These are phyloP conservation scores for Diloba caeruleocephala DNA, from an alignment of 2,888 invertebrate genomes.

Conservation along the genomic window DNA sequence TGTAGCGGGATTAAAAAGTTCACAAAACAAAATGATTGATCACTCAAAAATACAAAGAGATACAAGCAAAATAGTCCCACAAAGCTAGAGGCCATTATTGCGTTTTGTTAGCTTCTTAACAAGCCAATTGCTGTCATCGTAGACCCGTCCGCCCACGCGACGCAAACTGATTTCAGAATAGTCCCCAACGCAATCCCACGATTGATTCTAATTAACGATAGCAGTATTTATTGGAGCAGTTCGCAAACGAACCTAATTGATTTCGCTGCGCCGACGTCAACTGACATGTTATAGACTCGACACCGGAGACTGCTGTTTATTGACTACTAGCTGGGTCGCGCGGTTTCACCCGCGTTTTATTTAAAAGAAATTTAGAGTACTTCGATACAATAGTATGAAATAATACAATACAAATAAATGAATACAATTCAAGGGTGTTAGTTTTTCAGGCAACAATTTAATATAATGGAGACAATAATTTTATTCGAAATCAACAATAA, in stretches of 20 bases:
- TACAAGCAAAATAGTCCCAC: conserved; percentile 69
- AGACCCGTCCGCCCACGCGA: conserved; percentile 73
- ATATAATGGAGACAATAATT: conserved; percentile 11
- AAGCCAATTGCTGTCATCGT: conserved; percentile 80
- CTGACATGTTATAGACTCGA: conserved; percentile 63
- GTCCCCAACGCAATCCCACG: conserved; percentile 82
- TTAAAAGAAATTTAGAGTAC: no score
- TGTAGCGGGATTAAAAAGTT: conserved; percentile 25
- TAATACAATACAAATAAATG: no score
- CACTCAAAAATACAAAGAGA: conserved; percentile 61
- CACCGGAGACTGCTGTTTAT: conserved; percentile 65
- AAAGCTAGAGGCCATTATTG: conserved; percentile 66
- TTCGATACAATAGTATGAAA: no score
- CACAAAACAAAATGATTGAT: conserved; percentile 64
- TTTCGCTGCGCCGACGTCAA: conserved; percentile 72
- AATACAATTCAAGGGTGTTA: no score
- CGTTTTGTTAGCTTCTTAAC: conserved; percentile 79
- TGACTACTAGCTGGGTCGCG: conserved; percentile 59
- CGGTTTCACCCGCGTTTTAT: no score
- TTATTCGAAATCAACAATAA: conserved; percentile 32
- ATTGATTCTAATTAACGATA: conserved; percentile 89
- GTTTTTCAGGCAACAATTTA: conserved; percentile 10
- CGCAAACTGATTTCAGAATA: conserved; percentile 81
- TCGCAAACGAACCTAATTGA: conserved; percentile 87
- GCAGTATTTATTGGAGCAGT: conserved; percentile 86